Base-by-base conservation (phyloP, 64 coral and sea anemone species). In the Montipora capricornis region DNA sequence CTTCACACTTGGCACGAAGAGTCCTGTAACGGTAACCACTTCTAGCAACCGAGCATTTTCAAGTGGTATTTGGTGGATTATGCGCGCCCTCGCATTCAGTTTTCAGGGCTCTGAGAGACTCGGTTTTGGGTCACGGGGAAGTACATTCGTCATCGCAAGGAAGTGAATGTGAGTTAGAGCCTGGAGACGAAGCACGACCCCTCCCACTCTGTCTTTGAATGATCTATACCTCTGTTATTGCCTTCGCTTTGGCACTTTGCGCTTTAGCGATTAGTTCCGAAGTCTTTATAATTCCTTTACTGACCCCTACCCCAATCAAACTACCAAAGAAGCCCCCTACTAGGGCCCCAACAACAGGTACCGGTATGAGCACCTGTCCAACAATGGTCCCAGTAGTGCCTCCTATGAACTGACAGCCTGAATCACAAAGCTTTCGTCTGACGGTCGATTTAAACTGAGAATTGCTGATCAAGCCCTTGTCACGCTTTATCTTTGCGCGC, bases 351-450 rank as follows among this genome's bases (percentile, higher is more conserved):
- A 99, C 98, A 50, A 99, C 98, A 49, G 98, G 98, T 13, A 99
- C 98, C 8, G 98, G 98, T 66, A 99, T 94, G 12, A 99, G 95
- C 61, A 99, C 91, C 80, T 99, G 98, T 62, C 98, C 98, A 1
- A 99, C 98, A 76, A 99, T 99, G 59, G 98, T 99, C 51, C 98
- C 98, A 7, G 98, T 96, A 17, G 98, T 99, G 6, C 98, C 95
- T 75, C 95, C 97, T 12, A 99, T 96, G 46, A 99, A 99, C 86
- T 99, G 97, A 96, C 92, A 99, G 0, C 97, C 84, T 8, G 97
- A 96, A 24, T 99, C 95, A 70, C 95, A 99, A 1, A 99, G 89
- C 48, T 96, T 95, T 11, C 90, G 51, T 20, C 97, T 87, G 1
- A 99, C 92, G 2, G 88, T 91, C 3, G 91, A 77, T 49, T 99